Evolutionary conservation across 2,888 invertebrate species (phyloP), one percentile per base, ranked within the genome.

Genomic region (Calameuta filiformis): DNA sequence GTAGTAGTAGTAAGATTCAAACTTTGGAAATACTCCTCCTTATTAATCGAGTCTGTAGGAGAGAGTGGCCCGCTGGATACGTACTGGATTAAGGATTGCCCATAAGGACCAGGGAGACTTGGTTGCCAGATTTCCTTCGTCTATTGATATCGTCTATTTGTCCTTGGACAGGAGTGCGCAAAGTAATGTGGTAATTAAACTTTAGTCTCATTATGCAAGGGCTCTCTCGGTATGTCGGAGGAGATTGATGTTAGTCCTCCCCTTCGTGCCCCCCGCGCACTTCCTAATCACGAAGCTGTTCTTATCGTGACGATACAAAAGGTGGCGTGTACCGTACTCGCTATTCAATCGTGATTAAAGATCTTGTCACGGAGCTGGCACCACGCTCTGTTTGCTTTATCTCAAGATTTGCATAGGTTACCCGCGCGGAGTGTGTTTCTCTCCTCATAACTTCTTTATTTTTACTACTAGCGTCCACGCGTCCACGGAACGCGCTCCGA

Each of bases 151-250:
- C 81, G 81, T 82, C 80, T 81, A 80, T 87, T 87, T 87, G 89
- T 88, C 84, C 85, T 82, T 83, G 79, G 82, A 82, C 82, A 82
- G 77, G 78, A 78, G 79, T 79, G 79, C 82, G 84, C 83, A 82
- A 87, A 89, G 89, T 90, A 90, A 89, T 86, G 89, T 84, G 89
- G 88, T 90, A 90, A 90, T 91, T 90, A 91, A 91, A 91, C 89
- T 90, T 90, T 88, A 87, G 86, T 86, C 88, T 87, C 87, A 87
- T 90, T 90, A 89, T 86, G 85, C 85, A 80, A 77, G 79, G 81
- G 75, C 78, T 78, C 79, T 34, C 35, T 71, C 75, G 56, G 79
- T 80, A 76, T 79, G 76, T 79, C 79, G 33, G 75, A 75, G 73
- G 79, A 81, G 76, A 79, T 75, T 78, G 68, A 79, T 76, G 76